Conservation (phyloP, 2,888 invertebrate genomes). For the Trichogramma dendrolimi region DNA sequence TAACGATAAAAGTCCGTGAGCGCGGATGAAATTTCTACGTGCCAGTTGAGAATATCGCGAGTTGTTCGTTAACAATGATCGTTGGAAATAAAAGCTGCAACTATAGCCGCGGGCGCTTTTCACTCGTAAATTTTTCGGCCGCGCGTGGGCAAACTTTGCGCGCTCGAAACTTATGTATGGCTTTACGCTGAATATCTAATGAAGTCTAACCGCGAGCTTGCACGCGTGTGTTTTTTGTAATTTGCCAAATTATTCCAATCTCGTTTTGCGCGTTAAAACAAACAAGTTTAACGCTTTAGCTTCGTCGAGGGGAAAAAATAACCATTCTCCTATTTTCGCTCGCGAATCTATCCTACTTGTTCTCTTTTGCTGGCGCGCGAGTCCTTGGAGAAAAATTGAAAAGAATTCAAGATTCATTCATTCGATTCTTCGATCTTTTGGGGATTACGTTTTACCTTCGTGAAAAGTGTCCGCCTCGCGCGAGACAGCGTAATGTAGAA, state of each 20-base stretch:
- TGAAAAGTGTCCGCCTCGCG: too few relatives aligned
- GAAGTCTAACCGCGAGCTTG: slow-evolving; percentile 49
- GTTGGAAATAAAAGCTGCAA: too few relatives aligned
- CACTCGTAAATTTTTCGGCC: slow-evolving; percentile 23
- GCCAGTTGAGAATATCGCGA: too few relatives aligned
- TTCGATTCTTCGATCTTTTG: too few relatives aligned
- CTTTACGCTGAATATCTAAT: slow-evolving; percentile 47
- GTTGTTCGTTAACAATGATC: too few relatives aligned
- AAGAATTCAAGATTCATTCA: too few relatives aligned
- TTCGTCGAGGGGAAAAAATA: background rate
- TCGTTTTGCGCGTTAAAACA: slow-evolving; percentile 37
- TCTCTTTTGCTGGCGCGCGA: background rate
- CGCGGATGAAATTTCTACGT: too few relatives aligned
- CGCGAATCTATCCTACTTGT: background rate
- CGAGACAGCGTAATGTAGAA: too few relatives aligned
- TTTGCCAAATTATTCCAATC: slow-evolving; percentile 50
- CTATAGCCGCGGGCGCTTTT: slow-evolving; percentile 3
- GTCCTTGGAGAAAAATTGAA: too few relatives aligned
- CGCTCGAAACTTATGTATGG: slow-evolving; percentile 33
- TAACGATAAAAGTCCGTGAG: too few relatives aligned
- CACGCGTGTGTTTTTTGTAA: slow-evolving; percentile 46
- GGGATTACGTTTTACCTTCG: too few relatives aligned
- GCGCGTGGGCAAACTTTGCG: slow-evolving; percentile 26
- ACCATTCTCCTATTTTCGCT: slow-evolving; percentile 12
- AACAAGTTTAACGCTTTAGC: slow-evolving; percentile 29